Evolutionary conservation across 2,113 vertebrate species (phyloP), one percentile per base, ranked within the genome.

Genomic region (Cacatua alba): DNA sequence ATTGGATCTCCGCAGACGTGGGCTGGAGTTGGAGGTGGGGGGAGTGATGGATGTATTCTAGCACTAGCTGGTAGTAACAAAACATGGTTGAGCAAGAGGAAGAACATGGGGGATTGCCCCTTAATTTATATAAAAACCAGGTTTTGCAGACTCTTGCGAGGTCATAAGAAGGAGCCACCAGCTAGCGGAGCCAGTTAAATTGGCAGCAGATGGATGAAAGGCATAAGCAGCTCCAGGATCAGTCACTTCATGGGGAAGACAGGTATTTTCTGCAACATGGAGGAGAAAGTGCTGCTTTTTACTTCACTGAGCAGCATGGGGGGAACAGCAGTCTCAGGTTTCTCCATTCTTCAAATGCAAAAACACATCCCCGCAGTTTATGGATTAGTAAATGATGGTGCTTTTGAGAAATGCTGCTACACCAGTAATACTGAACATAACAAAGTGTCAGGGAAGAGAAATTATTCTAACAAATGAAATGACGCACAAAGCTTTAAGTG

Each of bases 191-290:
- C 74, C 90, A 37, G 77, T 59, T 91, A 94, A 96, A 96, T 89
- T 89, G 83, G 80, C 83, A 94, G 92, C 96, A 97, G 95, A 94
- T 94, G 91, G 91, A 76, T 79, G 77, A 72, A 91, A 91, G 37
- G 62, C 81, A 62, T 10, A 53, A 86, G 77, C 65, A 85, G 0
- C 53, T 72, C 81, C 77, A 87, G 74, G 49, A 91, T 77, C 92
- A 41, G 39, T 29, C 85, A 69, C 19, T 91, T 90, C 28, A 35
- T 6, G 77, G 46, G 44, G 65, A 72, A 70, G 80, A 79, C 82
- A 93, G 95, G 90, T 96, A 87, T 90, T 85, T 82, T 94, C 77
- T 86, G 85, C 81, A 77, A 35, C 23, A 41, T 2, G 11, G 63
- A 53, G 69, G 41, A 88, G 41, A 82, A 85, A 44, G 17, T 18